Base-by-base conservation (phyloP, 1,140 invertebrate species). In the Drosophila trapezifrons region DNA sequence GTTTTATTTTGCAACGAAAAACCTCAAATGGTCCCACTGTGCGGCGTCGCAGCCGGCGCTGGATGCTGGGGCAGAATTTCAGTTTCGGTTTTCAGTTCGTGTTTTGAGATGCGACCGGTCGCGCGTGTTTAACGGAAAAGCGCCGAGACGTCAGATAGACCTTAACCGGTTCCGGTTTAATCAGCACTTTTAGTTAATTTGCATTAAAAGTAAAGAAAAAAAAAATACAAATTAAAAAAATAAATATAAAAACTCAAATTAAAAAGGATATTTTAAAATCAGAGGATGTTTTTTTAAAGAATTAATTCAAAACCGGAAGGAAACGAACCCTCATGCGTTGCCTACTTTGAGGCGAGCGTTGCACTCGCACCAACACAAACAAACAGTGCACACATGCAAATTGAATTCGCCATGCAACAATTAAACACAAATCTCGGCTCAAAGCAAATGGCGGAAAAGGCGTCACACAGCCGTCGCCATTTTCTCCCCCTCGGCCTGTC, bases 361-460 rank as follows among this genome's bases (percentile, higher is more conserved):
- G 52, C 67, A 67, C 62, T 43, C 38, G 55, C 52, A 38, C 42
- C 32, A 27, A 66, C 52, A 40, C 64, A 67, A 45, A 47, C 69
- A 70, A 62, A 27, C n/a, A 29, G 17, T 10, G 51, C 40, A 51
- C 46, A 58, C 47, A 51, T 74, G 83, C 76, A 80, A 87, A 90
- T 77, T 90, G 76, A 85, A 90, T 82, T 60, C 72, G 57, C 72
- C 72, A 73, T 81, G 80, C 87, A 90, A 90, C 87, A 90, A 90
- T 90, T 90, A 90, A 90, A 90, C 82, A 72, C 87, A 90, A 90
- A 90, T 90, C 87, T 90, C 78, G 74, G 75, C 77, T 84, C 78
- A 60, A 89, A 83, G 72, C 84, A 80, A 77, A 66, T 70, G 52
- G 58, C 47, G 81, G 58, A 73, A 86, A 79, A 72, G 73, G 72